Conservation (phyloP, 1,140 invertebrate species). For the Triops cancriformis region DNA sequence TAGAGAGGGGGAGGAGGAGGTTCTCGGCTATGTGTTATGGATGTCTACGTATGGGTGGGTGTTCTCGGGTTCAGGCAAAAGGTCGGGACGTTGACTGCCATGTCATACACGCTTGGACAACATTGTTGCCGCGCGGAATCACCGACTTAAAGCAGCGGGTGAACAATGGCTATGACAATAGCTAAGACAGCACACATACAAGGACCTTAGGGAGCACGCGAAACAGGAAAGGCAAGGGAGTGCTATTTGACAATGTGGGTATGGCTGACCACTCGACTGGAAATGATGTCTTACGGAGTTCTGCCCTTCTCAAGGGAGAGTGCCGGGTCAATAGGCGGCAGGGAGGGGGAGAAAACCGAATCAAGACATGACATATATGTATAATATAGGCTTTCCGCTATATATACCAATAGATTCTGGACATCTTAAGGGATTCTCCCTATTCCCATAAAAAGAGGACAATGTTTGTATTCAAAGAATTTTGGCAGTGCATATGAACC, state of each 20-base stretch:
- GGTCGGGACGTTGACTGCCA: not conserved
- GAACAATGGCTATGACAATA: conserved; percentile 10
- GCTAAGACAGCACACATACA: not conserved
- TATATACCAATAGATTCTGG: not conserved
- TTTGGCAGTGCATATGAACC: not conserved
- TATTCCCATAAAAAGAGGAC: not conserved
- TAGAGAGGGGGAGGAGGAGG: not conserved
- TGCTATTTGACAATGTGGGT: conserved; percentile 4
- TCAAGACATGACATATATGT: not conserved
- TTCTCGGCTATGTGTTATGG: not conserved
- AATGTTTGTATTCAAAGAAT: not conserved
- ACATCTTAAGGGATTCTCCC: not conserved
- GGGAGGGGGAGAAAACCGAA: not conserved
- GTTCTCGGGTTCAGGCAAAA: not conserved
- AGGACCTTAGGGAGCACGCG: not conserved
- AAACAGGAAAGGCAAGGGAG: conserved; percentile 9
- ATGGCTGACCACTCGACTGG: conserved; percentile 12
- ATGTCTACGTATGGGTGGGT: not conserved
- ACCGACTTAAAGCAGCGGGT: not conserved
- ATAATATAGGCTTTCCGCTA: not conserved
- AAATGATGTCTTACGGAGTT: conserved; percentile 14
- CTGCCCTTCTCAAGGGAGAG: not conserved
- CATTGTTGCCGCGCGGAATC: conserved; percentile 8
- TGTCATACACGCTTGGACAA: conserved; percentile 9
- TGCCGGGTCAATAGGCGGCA: not conserved